Base-by-base conservation (phyloP, 2,797 vertebrate genomes). In the Florisuga fusca region DNA sequence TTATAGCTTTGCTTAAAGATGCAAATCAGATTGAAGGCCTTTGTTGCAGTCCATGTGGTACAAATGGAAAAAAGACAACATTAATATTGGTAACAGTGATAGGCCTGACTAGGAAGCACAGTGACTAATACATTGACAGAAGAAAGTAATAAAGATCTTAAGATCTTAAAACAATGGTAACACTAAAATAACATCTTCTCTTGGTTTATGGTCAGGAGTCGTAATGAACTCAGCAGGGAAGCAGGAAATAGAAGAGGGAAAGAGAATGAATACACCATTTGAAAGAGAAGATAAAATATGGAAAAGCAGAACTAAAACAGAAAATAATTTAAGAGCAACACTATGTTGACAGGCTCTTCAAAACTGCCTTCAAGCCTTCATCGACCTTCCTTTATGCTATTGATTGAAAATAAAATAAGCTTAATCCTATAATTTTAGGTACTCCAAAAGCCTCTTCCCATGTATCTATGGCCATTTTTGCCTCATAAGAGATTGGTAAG, bases 271-370 rank as follows among this genome's bases (percentile, higher is more conserved):
- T 9, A 8, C 3, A 72, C 6, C 8, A 59, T 91, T 80, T 34
- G 18, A 79, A 89, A 87, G 36, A 61, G 27, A 53, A 67, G 13
- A 25, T 12, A 54, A 81, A 45, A 80, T 33, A 59, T 4, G 8
- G 8, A 9, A 67, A 80, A 84, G 3, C 8, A 55, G 26, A 55
- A 54, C 3, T 34, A 45, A 71, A 86, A 6, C 4, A 62, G 10
- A 2, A 29, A 33, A 33, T 34, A 27, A 4, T 17, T 1, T 1
- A 36, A 58, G 57, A 62, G 5, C 3, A 34, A 12, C 7, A 66
- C 10, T 2, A 23, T 17, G 4, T 62, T 69, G 19, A 25, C 23
- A 67, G 25, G 9, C 3, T 80, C 19, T 84, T 51, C 38, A 62
- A 77, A 77, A 54, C 22, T 20, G 8, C 43, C 20, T 77, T 80